Conservation (phyloP, 2,113 vertebrate genomes). For the Cryptoleucopteryx plumbea region DNA sequence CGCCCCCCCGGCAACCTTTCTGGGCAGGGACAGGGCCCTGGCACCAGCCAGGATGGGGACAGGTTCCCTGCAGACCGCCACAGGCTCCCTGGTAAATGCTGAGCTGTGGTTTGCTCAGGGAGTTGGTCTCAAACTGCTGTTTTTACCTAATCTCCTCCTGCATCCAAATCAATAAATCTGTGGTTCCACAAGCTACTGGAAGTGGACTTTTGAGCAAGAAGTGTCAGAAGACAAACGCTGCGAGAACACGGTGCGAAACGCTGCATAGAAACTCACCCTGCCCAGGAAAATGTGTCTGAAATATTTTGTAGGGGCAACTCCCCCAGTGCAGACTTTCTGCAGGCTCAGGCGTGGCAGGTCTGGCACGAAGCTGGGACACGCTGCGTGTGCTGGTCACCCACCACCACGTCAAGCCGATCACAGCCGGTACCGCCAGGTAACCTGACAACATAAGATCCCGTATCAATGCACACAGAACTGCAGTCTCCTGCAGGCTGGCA, state of each 20-base stretch:
- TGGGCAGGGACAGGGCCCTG: rapidly evolving
- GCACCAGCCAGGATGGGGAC: background rate
- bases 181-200: background rate
- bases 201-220: background rate
- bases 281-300: background rate
- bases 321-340: background rate
- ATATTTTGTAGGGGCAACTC: background rate
- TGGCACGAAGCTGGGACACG: background rate
- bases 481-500: background rate
- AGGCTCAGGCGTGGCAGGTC: background rate
- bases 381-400: background rate
- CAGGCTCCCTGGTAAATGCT: background rate
- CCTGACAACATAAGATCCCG: background rate
- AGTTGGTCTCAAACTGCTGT: background rate
- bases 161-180: background rate
- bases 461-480: background rate
- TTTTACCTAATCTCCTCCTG: background rate
- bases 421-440: background rate
- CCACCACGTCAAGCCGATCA: background rate
- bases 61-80: background rate
- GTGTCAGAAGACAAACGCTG: background rate
- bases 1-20: background rate
- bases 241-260: background rate
- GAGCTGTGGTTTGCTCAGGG: background rate
- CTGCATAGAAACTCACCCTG: background rate